Percentiles rank a stretch among this genome's conserved stretches.
These are phyloP conservation scores for Bimastos eiseni DNA, from an alignment of 2,888 invertebrate species.

Conservation along the genomic window DNA sequence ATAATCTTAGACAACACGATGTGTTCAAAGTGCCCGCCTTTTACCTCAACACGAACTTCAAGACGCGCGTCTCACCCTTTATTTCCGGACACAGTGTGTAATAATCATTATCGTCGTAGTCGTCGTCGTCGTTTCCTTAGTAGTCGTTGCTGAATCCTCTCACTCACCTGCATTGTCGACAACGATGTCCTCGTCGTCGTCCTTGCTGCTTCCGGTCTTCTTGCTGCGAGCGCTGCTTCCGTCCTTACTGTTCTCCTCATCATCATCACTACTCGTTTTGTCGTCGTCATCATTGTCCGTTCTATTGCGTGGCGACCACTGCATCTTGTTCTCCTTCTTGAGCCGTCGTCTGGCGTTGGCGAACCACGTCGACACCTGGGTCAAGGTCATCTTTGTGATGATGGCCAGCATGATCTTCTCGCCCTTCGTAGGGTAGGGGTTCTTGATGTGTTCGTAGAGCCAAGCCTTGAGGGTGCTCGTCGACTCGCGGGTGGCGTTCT, in stretches of 20 bases:
- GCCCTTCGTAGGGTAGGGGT: conserved; percentile 68
- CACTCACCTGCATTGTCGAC: conserved; percentile 34
- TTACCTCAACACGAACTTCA: too few relatives aligned
- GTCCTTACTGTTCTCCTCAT: background rate
- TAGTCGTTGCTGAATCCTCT: background rate
- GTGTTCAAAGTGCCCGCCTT: too few relatives aligned
- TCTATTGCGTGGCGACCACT: conserved; percentile 88
- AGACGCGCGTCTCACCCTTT: too few relatives aligned
- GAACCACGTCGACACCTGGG: conserved; percentile 90
- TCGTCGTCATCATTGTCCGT: conserved; percentile 60
- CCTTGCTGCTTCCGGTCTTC: conserved; percentile 19
- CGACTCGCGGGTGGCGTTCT: conserved; percentile 95
- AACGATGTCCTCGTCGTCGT: conserved; percentile 41
- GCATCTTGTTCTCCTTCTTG: conserved; percentile 98
- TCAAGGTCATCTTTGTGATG: conserved; percentile 92
- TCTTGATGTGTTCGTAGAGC: conserved; percentile 91
- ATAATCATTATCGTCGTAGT: background rate
- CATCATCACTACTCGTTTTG: conserved; percentile 50
- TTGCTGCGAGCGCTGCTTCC: conserved; percentile 15
- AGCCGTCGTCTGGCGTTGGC: conserved; percentile 88
- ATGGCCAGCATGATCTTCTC: conserved; percentile 94
- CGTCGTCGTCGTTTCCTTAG: background rate
- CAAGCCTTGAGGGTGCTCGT: conserved; percentile 95
- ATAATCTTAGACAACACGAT: too few relatives aligned
- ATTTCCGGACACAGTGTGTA: too few relatives aligned